Conservation (phyloP, 2,113 vertebrate species). For the Spheniscus mendiculus region DNA sequence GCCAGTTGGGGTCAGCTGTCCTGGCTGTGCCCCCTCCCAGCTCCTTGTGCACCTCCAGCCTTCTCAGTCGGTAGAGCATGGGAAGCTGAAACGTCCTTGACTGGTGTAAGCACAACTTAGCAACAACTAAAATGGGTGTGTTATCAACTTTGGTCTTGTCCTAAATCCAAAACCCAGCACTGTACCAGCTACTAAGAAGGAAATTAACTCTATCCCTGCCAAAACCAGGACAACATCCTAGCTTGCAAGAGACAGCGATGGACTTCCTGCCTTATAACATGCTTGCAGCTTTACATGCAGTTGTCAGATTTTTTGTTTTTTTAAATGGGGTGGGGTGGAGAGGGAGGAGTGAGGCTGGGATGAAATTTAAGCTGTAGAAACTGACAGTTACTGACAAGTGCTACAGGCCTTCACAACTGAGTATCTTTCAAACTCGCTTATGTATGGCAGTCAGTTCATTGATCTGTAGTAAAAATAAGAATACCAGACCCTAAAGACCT, state of each 20-base stretch:
- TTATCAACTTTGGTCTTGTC: too few species aligned
- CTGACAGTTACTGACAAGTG: not conserved
- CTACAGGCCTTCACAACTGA: not conserved
- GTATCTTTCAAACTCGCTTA: not conserved
- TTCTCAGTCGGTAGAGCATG: too few species aligned
- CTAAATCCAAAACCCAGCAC: too few species aligned
- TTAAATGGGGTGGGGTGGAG: rapidly evolving
- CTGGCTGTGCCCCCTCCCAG: too few species aligned
- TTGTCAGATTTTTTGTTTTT: not conserved
- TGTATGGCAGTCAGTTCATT: not conserved
- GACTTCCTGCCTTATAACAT: not conserved
- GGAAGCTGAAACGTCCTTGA: too few species aligned
- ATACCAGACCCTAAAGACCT: not conserved
- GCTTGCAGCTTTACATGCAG: not conserved
- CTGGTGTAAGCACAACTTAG: too few species aligned
- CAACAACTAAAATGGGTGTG: too few species aligned
- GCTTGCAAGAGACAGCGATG: not conserved
- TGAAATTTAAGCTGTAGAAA: not conserved
- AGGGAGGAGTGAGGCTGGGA: not conserved
- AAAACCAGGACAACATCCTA: too few species aligned
- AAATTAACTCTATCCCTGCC: too few species aligned
- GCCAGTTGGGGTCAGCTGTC: too few species aligned
- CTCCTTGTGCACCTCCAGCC: too few species aligned
- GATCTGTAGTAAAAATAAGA: not conserved
- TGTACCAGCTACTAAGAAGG: too few species aligned